Conservation (phyloP, 2,113 vertebrate genomes). For the Zosterops japonicus region DNA sequence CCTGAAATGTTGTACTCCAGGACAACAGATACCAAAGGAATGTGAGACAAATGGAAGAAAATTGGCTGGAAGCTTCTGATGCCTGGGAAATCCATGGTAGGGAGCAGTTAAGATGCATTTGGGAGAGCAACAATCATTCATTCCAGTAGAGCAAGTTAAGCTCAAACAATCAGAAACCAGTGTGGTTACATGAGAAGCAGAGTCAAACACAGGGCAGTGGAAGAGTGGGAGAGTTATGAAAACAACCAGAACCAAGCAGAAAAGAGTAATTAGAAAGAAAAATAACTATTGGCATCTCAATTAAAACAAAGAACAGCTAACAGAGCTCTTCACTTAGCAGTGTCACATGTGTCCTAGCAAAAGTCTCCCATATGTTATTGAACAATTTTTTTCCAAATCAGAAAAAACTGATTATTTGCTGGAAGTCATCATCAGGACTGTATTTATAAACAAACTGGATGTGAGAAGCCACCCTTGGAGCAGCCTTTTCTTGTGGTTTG, state of each 20-base stretch:
- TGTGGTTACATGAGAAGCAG: constrained; percentile 17
- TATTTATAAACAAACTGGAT: neutral
- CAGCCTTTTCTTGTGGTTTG: neutral
- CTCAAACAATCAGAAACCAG: constrained; percentile 38
- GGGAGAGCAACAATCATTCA: constrained; percentile 42
- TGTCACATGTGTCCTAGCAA: neutral
- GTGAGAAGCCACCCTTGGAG: neutral
- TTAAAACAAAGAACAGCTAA: neutral
- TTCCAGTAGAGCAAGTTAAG: constrained; percentile 52
- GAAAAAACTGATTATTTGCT: neutral
- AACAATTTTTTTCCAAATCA: neutral
- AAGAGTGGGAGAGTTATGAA: constrained; percentile 33
- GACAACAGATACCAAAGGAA: constrained; percentile 32
- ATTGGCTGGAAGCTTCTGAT: constrained; percentile 11
- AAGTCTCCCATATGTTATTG: neutral
- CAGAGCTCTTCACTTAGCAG: neutral
- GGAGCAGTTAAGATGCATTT: constrained; percentile 48
- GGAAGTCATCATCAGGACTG: neutral
- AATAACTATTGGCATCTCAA: neutral
- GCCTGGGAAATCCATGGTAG: constrained; percentile 43
- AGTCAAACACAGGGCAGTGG: neutral
- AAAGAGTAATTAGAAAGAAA: constrained; percentile 11
- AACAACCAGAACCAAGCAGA: constrained; percentile 8
- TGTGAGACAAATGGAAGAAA: constrained; percentile 38
- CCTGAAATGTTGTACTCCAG: neutral